Evolutionary conservation across 2,113 vertebrate genomes (phyloP).

Genomic region (Ptychochromis oligacanthus): DNA sequence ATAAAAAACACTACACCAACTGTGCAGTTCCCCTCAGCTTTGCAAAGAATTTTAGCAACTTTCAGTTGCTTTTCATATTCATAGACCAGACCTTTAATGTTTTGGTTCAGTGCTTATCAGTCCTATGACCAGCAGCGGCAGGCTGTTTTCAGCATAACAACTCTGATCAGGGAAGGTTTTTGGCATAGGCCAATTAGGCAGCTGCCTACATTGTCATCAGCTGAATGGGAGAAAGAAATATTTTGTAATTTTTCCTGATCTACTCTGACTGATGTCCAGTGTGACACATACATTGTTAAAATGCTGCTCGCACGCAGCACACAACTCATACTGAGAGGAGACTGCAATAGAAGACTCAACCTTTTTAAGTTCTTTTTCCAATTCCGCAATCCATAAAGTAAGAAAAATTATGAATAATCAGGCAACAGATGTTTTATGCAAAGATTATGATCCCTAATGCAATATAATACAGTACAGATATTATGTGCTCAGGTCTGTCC

Average conservation of each 20-base stretch:
- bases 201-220: neutral
- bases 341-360: neutral
- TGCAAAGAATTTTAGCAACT: neutral
- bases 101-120: neutral
- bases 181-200: constrained; percentile 1
- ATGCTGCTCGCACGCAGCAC: neutral
- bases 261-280: neutral
- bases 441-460: neutral
- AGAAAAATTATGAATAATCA: neutral
- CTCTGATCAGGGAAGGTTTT: neutral
- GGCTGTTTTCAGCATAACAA: neutral
- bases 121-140: neutral
- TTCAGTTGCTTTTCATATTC: neutral
- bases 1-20: neutral
- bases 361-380: neutral
- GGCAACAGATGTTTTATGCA: neutral
- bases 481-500: neutral
- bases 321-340: neutral
- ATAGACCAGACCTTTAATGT: neutral
- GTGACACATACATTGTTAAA: neutral
- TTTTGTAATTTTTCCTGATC: neutral
- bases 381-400: neutral
- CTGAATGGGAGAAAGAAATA: neutral
- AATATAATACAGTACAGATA: neutral
- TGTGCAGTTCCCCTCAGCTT: neutral